phyloP scores from a whole-genome alignment of 2,888 invertebrate genomes.

The Hermaeophaga mercurialis region DNA sequence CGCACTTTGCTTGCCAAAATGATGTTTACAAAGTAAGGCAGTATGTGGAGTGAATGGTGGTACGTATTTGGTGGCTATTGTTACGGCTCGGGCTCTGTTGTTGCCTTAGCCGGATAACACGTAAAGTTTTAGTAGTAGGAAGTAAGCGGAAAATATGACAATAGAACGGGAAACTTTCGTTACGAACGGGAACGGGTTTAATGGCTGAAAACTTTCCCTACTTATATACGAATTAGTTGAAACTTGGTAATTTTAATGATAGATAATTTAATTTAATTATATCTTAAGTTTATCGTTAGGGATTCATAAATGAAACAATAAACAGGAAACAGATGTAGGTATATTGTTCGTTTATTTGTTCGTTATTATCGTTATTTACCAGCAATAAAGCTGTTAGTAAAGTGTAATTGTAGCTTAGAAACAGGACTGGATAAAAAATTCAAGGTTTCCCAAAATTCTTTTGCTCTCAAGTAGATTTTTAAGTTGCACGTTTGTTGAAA shows the following conservation, averaged over 20 bases:
- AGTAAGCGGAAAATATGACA: conserved; percentile 26
- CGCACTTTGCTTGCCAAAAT: conserved; percentile 21
- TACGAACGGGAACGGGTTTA: conserved; percentile 18
- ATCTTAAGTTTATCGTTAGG: conserved; percentile 10
- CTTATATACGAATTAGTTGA: conserved; percentile 24
- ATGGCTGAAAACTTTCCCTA: conserved; percentile 23
- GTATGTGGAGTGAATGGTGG: conserved; percentile 23
- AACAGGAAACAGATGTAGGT: too few species aligned
- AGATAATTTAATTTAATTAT: conserved; percentile 23
- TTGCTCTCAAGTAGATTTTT: too few species aligned
- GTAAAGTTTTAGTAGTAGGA: conserved; percentile 22
- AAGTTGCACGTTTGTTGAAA: too few species aligned
- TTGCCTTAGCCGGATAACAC: conserved; percentile 23
- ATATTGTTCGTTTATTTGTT: too few species aligned
- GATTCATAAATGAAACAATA: conserved; percentile 4
- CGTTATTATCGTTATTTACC: too few species aligned
- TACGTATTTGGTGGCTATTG: conserved; percentile 27
- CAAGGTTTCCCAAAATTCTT: too few species aligned
- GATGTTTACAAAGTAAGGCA: conserved; percentile 21
- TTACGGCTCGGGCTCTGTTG: conserved; percentile 15
- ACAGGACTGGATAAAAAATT: too few species aligned
- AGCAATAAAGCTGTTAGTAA: too few species aligned
- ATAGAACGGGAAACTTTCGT: conserved; percentile 24
- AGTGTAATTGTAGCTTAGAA: too few species aligned
- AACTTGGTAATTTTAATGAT: conserved; percentile 24